Base-by-base conservation (phyloP, 2,888 invertebrate species). In the Beris morrisii region DNA sequence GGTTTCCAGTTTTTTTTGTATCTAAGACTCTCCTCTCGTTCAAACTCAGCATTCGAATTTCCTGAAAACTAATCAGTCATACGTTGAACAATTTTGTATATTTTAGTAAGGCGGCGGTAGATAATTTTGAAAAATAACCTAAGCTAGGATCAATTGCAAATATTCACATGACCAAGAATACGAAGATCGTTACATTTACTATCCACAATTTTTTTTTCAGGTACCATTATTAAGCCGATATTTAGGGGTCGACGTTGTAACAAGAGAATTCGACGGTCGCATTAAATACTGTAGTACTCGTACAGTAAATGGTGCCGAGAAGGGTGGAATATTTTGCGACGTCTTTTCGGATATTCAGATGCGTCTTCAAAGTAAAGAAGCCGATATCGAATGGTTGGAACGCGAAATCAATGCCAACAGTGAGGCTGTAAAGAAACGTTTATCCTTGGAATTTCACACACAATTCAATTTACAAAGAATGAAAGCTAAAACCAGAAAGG, bases 311-410 rank as follows among this genome's bases (percentile, higher is more conserved):
- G 76, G 76, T 0, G 75, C 76, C 9, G 78, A 78, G 31, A 78
- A 79, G 68, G 78, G 79, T 0, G 76, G 80, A 28, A 69, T 80
- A 6, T 78, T 79, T 69, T 80, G 80, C 69, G 81, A 80, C 74
- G 81, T 80, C 67, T 78, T 79, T 50, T 78, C 79, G 1, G 81
- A 80, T 52, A 73, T 81, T 67, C 80, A 81, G 72, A 77, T 80
- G 76, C 76, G 77, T 22, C 71, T 80, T 38, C 79, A 79, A 67
- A 78, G 77, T 68, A 78, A 78, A 68, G 78, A 77, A 15, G 76
- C 77, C 5, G 79, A 79, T 48, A 77, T 78, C 38, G 79, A 80
- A 68, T 73, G 77, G 0, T 71, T 79, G 12, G 79, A 79, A 56
- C 72, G 76, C n/a, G 79, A 79, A 69, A 71, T 79, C 6, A 78